phyloP scores from a whole-genome alignment of 1,140 invertebrate species.

The Thaumetopoea pityocampa region DNA sequence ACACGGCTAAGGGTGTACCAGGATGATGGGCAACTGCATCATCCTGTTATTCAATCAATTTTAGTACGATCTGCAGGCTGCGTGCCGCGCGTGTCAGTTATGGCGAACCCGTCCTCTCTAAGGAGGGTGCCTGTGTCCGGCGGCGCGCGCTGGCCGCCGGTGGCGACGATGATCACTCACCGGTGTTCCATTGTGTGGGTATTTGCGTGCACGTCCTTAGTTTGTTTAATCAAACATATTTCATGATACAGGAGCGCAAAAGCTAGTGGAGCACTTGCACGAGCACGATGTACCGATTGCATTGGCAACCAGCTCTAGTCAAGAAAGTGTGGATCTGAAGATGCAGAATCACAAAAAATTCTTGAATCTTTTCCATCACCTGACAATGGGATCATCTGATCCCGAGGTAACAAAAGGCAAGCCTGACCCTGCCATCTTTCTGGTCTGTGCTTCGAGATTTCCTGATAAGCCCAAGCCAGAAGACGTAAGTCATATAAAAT shows the following conservation, averaged over 20 bases:
- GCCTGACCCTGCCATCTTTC: slow-evolving; percentile 87
- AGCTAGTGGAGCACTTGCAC: slow-evolving; percentile 82
- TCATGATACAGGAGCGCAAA: slow-evolving; percentile 78
- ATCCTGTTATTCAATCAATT: no score
- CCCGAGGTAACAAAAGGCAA: slow-evolving; percentile 86
- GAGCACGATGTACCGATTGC: slow-evolving; percentile 81
- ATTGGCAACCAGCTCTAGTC: slow-evolving; percentile 84
- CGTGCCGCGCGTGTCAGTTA: no score
- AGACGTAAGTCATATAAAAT: slow-evolving; percentile 72
- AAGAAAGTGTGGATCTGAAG: slow-evolving; percentile 80
- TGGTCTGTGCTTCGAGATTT: slow-evolving; percentile 84
- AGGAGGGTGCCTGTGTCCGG: no score
- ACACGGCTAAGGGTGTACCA: no score
- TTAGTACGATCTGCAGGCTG: no score
- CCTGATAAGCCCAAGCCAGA: slow-evolving; percentile 75
- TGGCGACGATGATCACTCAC: no score
- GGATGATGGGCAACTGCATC: no score
- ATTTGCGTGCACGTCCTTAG: no score
- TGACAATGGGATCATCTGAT: slow-evolving; percentile 82
- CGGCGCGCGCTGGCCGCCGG: no score
- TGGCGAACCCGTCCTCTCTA: no score
- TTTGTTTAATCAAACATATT: slow-evolving; percentile 11
- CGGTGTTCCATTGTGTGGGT: no score
- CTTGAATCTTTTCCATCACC: slow-evolving; percentile 80
- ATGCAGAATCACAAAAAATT: slow-evolving; percentile 79